These are phyloP conservation scores for Grantiella picta DNA, from an alignment of 2,113 vertebrate genomes.

Conservation along the genomic window DNA sequence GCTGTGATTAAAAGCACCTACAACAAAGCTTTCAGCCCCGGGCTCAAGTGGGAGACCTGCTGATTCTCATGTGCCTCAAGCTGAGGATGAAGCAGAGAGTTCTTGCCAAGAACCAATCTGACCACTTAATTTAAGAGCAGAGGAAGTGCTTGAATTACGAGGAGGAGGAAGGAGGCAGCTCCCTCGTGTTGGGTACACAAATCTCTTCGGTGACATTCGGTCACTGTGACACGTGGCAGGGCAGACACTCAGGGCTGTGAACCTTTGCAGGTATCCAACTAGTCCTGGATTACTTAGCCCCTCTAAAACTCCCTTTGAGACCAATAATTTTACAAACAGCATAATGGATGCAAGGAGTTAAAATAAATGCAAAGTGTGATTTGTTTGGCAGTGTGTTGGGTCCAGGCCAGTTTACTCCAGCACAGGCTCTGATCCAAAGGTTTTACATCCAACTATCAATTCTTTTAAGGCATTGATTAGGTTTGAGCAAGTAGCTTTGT, in stretches of 20 bases:
- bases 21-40: not conserved
- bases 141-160: not conserved
- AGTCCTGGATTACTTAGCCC: not conserved
- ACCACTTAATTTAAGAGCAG: slow-evolving; percentile 1
- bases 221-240: not conserved
- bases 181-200: not conserved
- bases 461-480: not conserved
- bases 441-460: not conserved
- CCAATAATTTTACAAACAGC: not conserved
- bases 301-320: not conserved
- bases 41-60: not conserved
- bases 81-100: not conserved
- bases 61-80: not conserved
- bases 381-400: not conserved
- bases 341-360: not conserved
- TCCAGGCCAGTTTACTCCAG: not conserved
- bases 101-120: slow-evolving; percentile 2
- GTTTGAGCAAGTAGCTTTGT: not conserved
- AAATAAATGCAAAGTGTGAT: not conserved
- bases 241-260: not conserved
- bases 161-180: not conserved
- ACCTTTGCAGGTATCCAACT: not conserved
- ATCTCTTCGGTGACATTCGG: not conserved
- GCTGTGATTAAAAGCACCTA: not conserved
- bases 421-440: not conserved